Conservation (phyloP, 2,797 vertebrate species). For the Harpagifer antarcticus region DNA sequence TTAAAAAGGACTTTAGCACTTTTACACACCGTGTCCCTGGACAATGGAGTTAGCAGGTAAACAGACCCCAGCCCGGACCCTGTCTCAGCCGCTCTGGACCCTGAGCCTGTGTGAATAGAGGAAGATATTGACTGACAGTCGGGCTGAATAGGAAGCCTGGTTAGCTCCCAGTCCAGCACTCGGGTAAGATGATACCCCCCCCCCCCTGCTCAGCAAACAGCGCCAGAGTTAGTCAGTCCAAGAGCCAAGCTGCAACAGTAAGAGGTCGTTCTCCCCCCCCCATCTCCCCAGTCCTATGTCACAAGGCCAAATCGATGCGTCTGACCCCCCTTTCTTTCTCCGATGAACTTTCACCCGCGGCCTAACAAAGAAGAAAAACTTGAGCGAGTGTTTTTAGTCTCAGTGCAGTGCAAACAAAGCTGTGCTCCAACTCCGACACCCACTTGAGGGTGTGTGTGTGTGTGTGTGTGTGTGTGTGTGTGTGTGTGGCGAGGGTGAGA, state of each 20-base stretch:
- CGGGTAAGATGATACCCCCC: conserved; percentile 53
- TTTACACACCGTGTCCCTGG: not conserved
- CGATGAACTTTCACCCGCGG: conserved; percentile 66
- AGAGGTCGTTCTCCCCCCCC: conserved; percentile 41
- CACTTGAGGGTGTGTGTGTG: conserved; percentile 36
- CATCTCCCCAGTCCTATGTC: conserved; percentile 39
- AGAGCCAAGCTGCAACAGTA: conserved; percentile 50
- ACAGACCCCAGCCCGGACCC: conserved; percentile 29
- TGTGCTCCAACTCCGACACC: conserved; percentile 9
- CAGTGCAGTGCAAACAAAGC: conserved; percentile 58
- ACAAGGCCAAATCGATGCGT: conserved; percentile 74
- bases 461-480: conserved; percentile 27
- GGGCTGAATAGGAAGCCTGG: conserved; percentile 61
- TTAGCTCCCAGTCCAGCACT: conserved; percentile 61
- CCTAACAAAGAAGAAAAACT: conserved; percentile 52
- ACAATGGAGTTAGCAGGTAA: conserved; percentile 30
- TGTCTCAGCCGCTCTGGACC: conserved; percentile 22
- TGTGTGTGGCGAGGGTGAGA: conserved; percentile 21
- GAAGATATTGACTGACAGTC: conserved; percentile 64
- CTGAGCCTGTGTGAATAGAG: conserved; percentile 60
- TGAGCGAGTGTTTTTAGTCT: conserved; percentile 45
- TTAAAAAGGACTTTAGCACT: conserved; percentile 53
- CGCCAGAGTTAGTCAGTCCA: conserved; percentile 35
- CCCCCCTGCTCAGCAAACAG: conserved; percentile 51
- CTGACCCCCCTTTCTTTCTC: conserved; percentile 56